Evolutionary conservation across 2,797 vertebrate species (phyloP), one percentile per base, ranked within the genome.

Genomic region (Erithacus rubecula): DNA sequence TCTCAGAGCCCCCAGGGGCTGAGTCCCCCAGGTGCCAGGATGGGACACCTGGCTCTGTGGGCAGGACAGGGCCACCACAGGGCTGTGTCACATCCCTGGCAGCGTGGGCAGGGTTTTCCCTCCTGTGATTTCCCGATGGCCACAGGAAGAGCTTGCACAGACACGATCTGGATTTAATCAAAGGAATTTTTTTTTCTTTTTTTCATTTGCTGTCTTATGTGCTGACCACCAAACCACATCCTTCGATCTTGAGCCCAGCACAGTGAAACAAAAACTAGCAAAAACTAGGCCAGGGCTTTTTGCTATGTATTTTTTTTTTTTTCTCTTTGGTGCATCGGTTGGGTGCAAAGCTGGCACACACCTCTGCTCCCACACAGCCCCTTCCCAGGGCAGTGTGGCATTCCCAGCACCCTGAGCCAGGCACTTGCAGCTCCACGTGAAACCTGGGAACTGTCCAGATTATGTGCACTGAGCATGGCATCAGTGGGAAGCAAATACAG

Each of bases 201-300:
- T 83, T 83, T 89, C 60, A 23, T 76, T 82, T 74, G 72, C 83
- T 53, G 69, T 47, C 79, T 87, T 84, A 58, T 27, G 74, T 8
- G 39, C 91, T 94, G 95, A 95, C 95, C 96, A 91, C 93, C 86
- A 95, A 97, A 96, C 96, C 97, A 96, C 97, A 97, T 97, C 97
- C 97, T 96, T 87, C 64, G 4, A 96, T 90, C 68, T 55, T 34
- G 71, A 68, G 95, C 87, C 93, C 91, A 67, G 94, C 32, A 12
- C 89, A 90, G 39, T 87, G 91, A 95, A 96, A 96, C 87, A 68
- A 96, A 96, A 96, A 96, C 89, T 96, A 95, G 94, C 83, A 55
- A 95, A 95, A 97, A 96, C 90, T 97, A 97, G 96, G 96, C 94
- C 96, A 96, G 68, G 84, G 74, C 24, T 95, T 93, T 90, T 70